These are phyloP conservation scores for Geotrupes spiniger DNA, from an alignment of 2,888 invertebrate species.

Conservation along the genomic window DNA sequence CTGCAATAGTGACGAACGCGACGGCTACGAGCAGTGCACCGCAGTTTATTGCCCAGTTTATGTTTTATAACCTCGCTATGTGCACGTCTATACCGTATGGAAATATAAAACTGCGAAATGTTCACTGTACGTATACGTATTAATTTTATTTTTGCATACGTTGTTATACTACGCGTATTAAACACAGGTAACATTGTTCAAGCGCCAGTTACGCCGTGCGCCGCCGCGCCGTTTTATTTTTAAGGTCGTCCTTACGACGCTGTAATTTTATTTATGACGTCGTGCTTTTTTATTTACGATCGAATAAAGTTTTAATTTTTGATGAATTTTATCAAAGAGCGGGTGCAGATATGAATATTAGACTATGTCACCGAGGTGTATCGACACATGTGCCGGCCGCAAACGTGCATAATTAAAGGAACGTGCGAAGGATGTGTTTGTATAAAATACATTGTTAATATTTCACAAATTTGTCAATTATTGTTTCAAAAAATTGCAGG, in stretches of 20 bases:
- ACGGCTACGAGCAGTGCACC: constrained; percentile 23
- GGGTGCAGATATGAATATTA: too few relatives aligned
- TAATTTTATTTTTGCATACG: constrained; percentile 44
- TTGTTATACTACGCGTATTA: constrained; percentile 25
- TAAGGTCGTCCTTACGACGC: constrained; percentile 1
- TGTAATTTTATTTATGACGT: constrained; percentile 10
- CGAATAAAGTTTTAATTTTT: constrained; percentile 11
- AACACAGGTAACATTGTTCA: constrained; percentile 15
- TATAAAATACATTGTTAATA: too few relatives aligned
- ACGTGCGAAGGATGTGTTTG: too few relatives aligned
- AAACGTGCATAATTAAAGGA: too few relatives aligned
- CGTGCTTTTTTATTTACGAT: constrained; percentile 1
- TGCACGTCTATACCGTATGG: constrained; percentile 40
- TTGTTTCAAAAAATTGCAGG: too few relatives aligned
- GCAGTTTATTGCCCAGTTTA: constrained; percentile 44
- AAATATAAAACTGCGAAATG: constrained; percentile 44
- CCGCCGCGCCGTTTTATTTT: constrained; percentile 10
- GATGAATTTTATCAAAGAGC: background rate
- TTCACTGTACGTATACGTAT: constrained; percentile 38
- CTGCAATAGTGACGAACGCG: constrained; percentile 33
- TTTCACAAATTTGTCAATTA: too few relatives aligned
- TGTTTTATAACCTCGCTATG: constrained; percentile 40
- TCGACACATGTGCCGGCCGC: too few relatives aligned
- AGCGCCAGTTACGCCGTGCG: too few relatives aligned
- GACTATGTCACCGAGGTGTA: too few relatives aligned